These are phyloP conservation scores for Pseudochirops cupreus DNA, from an alignment of 2,797 vertebrate species.

Conservation along the genomic window DNA sequence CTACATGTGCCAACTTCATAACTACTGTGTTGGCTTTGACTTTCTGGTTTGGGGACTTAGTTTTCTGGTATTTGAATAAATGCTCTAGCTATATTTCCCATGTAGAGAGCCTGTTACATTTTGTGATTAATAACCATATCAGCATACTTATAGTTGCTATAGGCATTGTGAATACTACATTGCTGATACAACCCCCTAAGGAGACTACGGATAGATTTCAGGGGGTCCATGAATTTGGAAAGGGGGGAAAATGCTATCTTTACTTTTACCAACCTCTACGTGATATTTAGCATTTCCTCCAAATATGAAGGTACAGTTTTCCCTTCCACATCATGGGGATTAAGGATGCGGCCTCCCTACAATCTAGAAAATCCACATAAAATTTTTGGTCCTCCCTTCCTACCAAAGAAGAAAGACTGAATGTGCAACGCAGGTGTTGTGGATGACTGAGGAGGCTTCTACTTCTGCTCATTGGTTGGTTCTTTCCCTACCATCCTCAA, in stretches of 20 bases:
- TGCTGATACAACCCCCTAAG: neutral
- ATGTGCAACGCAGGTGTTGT: neutral
- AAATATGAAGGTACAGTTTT: neutral
- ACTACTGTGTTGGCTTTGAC: no score
- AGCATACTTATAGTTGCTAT: no score
- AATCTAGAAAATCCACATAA: neutral
- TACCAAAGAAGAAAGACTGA: neutral
- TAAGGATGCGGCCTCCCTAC: neutral
- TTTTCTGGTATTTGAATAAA: no score
- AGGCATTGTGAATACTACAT: no score
- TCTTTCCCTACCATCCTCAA: neutral
- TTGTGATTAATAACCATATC: no score
- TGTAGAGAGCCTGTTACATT: no score
- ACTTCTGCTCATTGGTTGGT: neutral
- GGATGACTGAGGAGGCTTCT: neutral
- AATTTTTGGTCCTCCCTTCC: neutral
- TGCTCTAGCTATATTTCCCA: no score
- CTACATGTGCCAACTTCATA: no score
- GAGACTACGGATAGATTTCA: neutral
- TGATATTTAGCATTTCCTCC: neutral
- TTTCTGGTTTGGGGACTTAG: no score
- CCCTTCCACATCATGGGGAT: neutral
- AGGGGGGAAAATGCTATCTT: neutral
- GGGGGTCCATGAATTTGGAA: neutral
- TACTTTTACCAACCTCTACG: neutral